Conservation (phyloP, 1,140 invertebrate species). For the Belonocnema kinseyi region DNA sequence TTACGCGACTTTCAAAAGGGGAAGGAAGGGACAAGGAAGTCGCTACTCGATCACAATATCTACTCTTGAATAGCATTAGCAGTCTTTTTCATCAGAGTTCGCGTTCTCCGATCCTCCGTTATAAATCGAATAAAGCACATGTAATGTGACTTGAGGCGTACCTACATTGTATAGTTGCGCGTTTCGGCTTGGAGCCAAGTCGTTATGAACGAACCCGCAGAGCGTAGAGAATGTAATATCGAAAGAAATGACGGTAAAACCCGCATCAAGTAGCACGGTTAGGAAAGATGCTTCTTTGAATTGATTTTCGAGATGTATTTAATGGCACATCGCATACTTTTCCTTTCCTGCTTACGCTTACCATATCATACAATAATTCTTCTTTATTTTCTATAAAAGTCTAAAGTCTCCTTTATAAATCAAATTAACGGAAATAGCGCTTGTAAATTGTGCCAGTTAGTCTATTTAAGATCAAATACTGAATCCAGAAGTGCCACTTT, state of each 20-base stretch:
- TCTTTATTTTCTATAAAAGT: too few relatives aligned
- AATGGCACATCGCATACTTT: conserved; percentile 2
- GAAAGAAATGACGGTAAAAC: conserved; percentile 43
- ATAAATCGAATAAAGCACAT: conserved; percentile 41
- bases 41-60: background rate
- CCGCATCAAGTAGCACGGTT: conserved; percentile 21
- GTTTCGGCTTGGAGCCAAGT: conserved; percentile 47
- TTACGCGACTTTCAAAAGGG: background rate
- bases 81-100: conserved; percentile 33
- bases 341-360: background rate
- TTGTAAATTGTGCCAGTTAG: too few relatives aligned
- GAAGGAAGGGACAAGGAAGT: too few relatives aligned
- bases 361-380: too few relatives aligned
- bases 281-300: conserved; percentile 17
- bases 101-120: conserved; percentile 38
- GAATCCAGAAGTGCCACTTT: too few relatives aligned
- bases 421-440: too few relatives aligned
- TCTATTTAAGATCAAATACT: too few relatives aligned
- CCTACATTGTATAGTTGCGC: conserved; percentile 30
- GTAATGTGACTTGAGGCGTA: conserved; percentile 42
- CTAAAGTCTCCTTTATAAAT: too few relatives aligned
- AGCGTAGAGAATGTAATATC: conserved; percentile 54
- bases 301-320: background rate
- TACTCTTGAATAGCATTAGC: background rate
- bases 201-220: conserved; percentile 41